Conservation (phyloP, 2,888 invertebrate species). For the Ctenicera cuprea region DNA sequence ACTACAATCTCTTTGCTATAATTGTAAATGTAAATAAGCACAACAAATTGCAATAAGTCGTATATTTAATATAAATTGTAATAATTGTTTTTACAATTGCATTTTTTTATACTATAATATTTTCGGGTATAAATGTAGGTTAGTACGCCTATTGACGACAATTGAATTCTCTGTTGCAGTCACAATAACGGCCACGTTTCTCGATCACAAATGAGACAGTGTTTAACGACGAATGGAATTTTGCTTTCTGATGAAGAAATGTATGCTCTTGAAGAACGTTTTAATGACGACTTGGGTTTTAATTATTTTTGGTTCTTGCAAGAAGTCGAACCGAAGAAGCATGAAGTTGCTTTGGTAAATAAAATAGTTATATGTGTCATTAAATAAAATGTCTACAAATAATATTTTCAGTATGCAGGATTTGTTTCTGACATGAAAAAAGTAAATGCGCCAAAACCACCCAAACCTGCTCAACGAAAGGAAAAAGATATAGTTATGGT, state of each 20-base stretch:
- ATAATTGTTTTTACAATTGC: too few relatives aligned
- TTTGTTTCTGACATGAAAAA: conserved; percentile 69
- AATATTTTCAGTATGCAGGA: conserved; percentile 65
- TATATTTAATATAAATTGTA: too few relatives aligned
- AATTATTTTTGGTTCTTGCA: conserved; percentile 82
- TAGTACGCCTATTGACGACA: background rate
- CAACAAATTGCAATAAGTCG: too few relatives aligned
- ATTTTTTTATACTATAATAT: too few relatives aligned
- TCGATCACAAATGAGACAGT: conserved; percentile 82
- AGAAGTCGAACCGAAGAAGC: conserved; percentile 75
- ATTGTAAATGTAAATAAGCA: too few relatives aligned
- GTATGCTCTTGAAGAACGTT: conserved; percentile 81
- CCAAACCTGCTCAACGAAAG: conserved; percentile 65
- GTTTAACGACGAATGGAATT: conserved; percentile 81
- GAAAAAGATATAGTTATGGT: conserved; percentile 82
- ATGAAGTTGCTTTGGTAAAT: conserved; percentile 70
- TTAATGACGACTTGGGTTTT: conserved; percentile 85
- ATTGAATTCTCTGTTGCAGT: conserved; percentile 69
- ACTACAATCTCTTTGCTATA: too few relatives aligned
- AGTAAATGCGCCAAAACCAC: conserved; percentile 67
- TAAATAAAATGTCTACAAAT: background rate
- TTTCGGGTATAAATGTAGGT: too few relatives aligned
- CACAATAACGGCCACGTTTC: conserved; percentile 83
- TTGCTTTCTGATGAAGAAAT: conserved; percentile 80
- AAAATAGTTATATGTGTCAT: background rate